Percentiles rank a stretch among this genome's conserved stretches.
Conservation (phyloP, 2,888 invertebrate genomes). For the Ennomos erosarius region DNA sequence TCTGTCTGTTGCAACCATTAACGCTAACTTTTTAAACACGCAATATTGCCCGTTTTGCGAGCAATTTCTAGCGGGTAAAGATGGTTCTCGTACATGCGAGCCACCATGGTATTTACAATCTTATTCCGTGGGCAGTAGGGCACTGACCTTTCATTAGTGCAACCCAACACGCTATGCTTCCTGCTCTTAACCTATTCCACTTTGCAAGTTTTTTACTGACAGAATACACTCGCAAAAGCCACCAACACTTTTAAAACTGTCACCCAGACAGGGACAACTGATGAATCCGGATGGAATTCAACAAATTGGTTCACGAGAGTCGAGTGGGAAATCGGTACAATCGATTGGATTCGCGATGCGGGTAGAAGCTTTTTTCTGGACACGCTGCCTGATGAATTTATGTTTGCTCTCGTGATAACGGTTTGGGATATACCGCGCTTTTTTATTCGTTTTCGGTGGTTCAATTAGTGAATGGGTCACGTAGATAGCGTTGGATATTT, state of each 20-base stretch:
- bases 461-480: constrained; percentile 21
- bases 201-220: too few relatives aligned
- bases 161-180: too few relatives aligned
- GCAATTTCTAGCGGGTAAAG: too few relatives aligned
- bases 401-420: constrained; percentile 19
- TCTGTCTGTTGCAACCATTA: too few relatives aligned
- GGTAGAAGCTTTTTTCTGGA: constrained; percentile 18
- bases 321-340: constrained; percentile 1
- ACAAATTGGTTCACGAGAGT: constrained; percentile 42
- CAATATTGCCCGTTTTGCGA: too few relatives aligned
- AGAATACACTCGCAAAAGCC: background rate
- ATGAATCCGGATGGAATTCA: constrained; percentile 40
- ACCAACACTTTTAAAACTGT: constrained; percentile 4
- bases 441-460: constrained; percentile 4
- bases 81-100: too few relatives aligned
- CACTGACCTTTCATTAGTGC: too few relatives aligned
- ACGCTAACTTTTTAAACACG: too few relatives aligned
- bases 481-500: background rate
- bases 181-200: too few relatives aligned
- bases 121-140: background rate
- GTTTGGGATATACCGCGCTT: constrained; percentile 4
- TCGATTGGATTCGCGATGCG: constrained; percentile 13
- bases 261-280: constrained; percentile 37
- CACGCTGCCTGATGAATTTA: constrained; percentile 22
- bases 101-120: too few relatives aligned